phyloP scores from a whole-genome alignment of 2,888 invertebrate genomes.

The Troides aeacus region DNA sequence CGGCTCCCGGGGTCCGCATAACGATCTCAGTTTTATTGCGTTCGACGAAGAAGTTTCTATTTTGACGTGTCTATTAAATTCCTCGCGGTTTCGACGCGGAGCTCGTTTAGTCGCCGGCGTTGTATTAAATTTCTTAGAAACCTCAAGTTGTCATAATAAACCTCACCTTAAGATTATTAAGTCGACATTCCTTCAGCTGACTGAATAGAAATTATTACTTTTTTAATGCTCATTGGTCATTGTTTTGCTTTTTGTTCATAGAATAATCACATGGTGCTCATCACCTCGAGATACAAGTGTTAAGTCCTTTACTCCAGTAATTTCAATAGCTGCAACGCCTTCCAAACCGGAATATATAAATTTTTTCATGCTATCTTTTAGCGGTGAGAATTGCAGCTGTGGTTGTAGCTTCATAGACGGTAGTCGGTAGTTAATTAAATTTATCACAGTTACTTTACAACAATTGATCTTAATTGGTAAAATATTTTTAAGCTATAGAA shows the following conservation, averaged over 20 bases:
- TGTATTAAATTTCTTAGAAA: constrained; percentile 44
- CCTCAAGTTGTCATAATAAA: constrained; percentile 35
- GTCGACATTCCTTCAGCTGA: constrained; percentile 1
- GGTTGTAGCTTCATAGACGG: no score
- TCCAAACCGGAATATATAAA: no score
- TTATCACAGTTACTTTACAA: no score
- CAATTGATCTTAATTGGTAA: no score
- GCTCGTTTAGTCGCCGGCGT: constrained; percentile 41
- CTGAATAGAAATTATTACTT: background rate
- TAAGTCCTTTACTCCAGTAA: no score
- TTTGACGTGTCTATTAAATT: constrained; percentile 65
- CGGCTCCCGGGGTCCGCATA: constrained; percentile 40
- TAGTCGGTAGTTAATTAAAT: no score
- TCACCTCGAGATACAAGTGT: no score
- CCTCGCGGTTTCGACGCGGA: constrained; percentile 47
- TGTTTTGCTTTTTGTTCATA: background rate
- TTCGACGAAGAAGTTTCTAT: constrained; percentile 45
- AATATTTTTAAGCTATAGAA: no score
- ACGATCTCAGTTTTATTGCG: constrained; percentile 52
- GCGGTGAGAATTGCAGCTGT: no score
- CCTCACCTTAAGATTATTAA: constrained; percentile 5
- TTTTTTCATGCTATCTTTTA: no score
- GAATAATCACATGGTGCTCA: no score
- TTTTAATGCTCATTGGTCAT: background rate
- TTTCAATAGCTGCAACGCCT: no score